Conservation (phyloP, 1,140 invertebrate species). For the Macrosteles quadrilineatus region DNA sequence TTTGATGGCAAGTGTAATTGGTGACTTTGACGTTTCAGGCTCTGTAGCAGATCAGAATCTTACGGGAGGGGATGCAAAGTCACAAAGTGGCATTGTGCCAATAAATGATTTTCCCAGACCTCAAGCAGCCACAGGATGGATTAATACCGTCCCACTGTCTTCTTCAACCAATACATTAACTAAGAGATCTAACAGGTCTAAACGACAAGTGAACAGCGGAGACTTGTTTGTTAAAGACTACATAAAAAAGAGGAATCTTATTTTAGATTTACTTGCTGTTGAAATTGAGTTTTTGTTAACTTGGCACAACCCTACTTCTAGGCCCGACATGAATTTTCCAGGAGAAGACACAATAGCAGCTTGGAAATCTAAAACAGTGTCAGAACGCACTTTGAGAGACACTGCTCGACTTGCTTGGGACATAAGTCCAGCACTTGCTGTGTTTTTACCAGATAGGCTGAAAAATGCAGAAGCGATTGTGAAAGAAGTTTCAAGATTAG, state of each 20-base stretch:
- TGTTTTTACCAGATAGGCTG: conserved; percentile 82
- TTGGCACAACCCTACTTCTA: conserved; percentile 90
- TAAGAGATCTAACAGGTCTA: conserved; percentile 68
- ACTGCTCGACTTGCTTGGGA: conserved; percentile 91
- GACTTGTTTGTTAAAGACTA: conserved; percentile 92
- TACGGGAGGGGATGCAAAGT: conserved; percentile 12
- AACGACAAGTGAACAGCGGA: conserved; percentile 60
- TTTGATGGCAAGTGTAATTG: conserved; percentile 74
- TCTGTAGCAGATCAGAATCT: conserved; percentile 4
- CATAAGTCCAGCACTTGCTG: conserved; percentile 87
- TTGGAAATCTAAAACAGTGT: conserved; percentile 79
- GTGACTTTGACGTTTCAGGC: conserved; percentile 52
- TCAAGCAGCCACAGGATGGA: conserved; percentile 67
- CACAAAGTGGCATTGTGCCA: conserved; percentile 2
- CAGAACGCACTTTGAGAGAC: conserved; percentile 82
- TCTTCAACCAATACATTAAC: conserved; percentile 72
- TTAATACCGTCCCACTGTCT: conserved; percentile 80
- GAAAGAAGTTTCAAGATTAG: conserved; percentile 74
- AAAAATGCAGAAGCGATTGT: conserved; percentile 74
- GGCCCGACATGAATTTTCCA: conserved; percentile 65
- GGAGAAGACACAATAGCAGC: conserved; percentile 84
- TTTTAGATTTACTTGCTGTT: conserved; percentile 87
- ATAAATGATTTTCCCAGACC: conserved; percentile 33
- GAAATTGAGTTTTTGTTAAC: conserved; percentile 94
- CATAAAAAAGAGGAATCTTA: conserved; percentile 91